phyloP scores from a whole-genome alignment of 2,888 invertebrate species.

The Drosophila yooni region DNA sequence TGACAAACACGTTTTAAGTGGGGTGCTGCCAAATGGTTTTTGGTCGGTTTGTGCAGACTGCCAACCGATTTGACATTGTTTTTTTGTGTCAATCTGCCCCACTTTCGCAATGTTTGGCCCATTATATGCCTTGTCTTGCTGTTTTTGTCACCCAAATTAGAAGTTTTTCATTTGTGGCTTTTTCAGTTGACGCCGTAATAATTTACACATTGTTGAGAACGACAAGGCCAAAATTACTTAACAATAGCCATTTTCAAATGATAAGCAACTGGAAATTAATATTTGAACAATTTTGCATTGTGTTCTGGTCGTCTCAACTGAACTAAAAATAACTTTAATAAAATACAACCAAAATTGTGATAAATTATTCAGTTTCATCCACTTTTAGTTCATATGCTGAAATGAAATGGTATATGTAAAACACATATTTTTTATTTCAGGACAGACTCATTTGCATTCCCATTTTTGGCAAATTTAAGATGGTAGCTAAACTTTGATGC shows the following conservation, averaged over 20 bases:
- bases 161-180: constrained; percentile 73
- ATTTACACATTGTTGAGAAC: constrained; percentile 49
- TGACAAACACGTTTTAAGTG: constrained; percentile 12
- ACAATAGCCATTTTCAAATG: constrained; percentile 40
- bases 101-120: constrained; percentile 21
- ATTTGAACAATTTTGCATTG: neutral
- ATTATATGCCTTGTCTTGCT: constrained; percentile 46
- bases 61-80: constrained; percentile 66
- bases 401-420: neutral
- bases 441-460: neutral
- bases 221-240: constrained; percentile 37
- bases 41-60: constrained; percentile 41
- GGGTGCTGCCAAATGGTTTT: constrained; percentile 62
- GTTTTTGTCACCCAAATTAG: constrained; percentile 78
- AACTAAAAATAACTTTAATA: neutral
- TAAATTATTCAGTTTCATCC: neutral
- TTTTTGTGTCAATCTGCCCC: constrained; percentile 54
- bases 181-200: constrained; percentile 64
- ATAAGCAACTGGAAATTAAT: constrained; percentile 25
- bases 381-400: neutral
- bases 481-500: neutral
- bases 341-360: neutral
- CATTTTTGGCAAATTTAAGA: neutral
- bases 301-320: neutral
- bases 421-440: neutral